phyloP scores from a whole-genome alignment of 1,140 invertebrate species.

The Zaprionus lachaisei region DNA sequence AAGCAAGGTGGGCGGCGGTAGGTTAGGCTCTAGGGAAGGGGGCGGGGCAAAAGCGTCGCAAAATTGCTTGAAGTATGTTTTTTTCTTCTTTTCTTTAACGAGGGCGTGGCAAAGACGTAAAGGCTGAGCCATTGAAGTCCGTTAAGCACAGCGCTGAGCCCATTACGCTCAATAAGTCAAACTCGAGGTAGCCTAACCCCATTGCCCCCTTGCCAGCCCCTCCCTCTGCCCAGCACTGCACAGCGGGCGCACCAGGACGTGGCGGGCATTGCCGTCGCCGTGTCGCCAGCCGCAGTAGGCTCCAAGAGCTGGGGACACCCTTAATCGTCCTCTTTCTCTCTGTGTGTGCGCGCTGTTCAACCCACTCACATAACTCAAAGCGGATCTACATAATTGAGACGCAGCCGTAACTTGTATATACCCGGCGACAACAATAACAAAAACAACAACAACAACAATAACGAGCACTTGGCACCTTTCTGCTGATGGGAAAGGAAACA shows the following conservation, averaged over 20 bases:
- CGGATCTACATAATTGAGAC: slow-evolving; percentile 80
- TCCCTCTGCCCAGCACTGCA: slow-evolving; percentile 17
- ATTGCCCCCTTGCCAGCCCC: not conserved
- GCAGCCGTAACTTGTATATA: slow-evolving; percentile 70
- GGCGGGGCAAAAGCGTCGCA: too few species aligned
- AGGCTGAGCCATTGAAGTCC: slow-evolving; percentile 30
- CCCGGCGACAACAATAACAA: slow-evolving; percentile 30
- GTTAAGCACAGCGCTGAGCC: slow-evolving; percentile 45
- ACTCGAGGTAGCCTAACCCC: slow-evolving; percentile 25
- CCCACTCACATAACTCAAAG: slow-evolving; percentile 75
- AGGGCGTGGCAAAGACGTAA: slow-evolving; percentile 16
- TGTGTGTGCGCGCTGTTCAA: slow-evolving; percentile 17
- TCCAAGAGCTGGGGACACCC: not conserved
- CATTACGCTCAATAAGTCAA: slow-evolving; percentile 50
- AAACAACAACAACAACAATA: slow-evolving; percentile 31
- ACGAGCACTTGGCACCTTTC: slow-evolving; percentile 55
- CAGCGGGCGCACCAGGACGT: slow-evolving; percentile 6
- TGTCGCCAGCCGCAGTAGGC: slow-evolving; percentile 1
- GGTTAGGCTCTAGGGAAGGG: not conserved
- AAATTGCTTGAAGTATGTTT: slow-evolving; percentile 22
- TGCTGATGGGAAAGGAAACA: slow-evolving; percentile 22
- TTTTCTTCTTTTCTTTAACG: slow-evolving; percentile 50
- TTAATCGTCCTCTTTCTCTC: not conserved
- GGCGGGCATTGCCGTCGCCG: not conserved
- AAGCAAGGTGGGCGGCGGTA: slow-evolving; percentile 1